Percentiles rank a stretch among this genome's conserved stretches.
Conservation (phyloP, 2,797 vertebrate species). For the Sciurus vulgaris region DNA sequence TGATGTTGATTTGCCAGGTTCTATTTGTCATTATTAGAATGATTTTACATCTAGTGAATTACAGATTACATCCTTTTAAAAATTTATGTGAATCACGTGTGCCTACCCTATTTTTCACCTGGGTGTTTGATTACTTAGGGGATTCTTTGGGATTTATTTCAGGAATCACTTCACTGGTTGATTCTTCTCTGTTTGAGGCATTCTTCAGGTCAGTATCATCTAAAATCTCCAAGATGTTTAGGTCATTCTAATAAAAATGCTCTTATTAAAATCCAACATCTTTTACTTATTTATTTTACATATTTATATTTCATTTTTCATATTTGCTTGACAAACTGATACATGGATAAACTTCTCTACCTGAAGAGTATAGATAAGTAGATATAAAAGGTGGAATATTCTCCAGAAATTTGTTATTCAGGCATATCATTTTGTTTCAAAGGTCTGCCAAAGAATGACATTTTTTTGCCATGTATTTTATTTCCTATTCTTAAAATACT, state of each 20-base stretch:
- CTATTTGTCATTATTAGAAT: slow-evolving; percentile 60
- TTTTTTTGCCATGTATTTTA: not conserved
- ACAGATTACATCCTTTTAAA: not conserved
- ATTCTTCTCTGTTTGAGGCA: not conserved
- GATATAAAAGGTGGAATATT: not conserved
- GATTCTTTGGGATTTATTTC: not conserved
- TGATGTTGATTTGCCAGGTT: not conserved
- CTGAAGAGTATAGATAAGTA: not conserved
- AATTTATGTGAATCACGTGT: not conserved
- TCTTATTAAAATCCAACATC: not conserved
- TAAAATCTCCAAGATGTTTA: not conserved
- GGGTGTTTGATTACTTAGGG: not conserved
- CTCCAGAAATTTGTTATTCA: not conserved
- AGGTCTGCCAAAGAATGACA: not conserved
- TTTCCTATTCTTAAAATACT: slow-evolving; percentile 19
- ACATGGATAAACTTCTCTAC: not conserved
- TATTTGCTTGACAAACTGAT: not conserved
- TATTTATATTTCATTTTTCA: slow-evolving; percentile 1
- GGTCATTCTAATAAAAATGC: not conserved
- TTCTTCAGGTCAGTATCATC: not conserved
- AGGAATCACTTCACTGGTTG: not conserved
- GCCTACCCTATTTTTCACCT: not conserved
- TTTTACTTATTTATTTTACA: not conserved
- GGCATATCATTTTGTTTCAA: slow-evolving; percentile 62
- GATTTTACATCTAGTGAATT: not conserved